These are phyloP conservation scores for Rhadina sibilatrix DNA, from an alignment of 2,113 vertebrate genomes.

Conservation along the genomic window DNA sequence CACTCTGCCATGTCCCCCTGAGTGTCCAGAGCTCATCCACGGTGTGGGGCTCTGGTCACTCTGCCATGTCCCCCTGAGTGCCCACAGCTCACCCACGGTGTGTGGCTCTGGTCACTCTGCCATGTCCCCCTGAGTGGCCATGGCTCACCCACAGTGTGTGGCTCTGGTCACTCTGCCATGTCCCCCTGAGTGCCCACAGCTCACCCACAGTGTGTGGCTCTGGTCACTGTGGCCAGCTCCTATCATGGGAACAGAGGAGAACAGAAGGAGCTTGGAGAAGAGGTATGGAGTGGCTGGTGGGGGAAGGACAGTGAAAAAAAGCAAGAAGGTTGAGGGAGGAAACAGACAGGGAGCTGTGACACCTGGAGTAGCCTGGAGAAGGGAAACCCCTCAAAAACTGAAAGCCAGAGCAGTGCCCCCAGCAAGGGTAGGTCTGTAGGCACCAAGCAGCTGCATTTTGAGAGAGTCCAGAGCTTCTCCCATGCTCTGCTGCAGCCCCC, in stretches of 20 bases:
- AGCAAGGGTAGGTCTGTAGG: fast-evolving
- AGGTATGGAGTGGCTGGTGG: fast-evolving
- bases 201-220: neutral
- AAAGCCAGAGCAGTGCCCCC: neutral
- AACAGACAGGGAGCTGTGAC: neutral
- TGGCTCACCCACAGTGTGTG: too few relatives aligned
- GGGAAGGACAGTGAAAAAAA: neutral
- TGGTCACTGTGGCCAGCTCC: neutral
- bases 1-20: too few relatives aligned
- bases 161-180: neutral
- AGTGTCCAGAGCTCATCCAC: too few relatives aligned
- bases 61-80: too few relatives aligned
- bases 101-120: too few relatives aligned
- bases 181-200: neutral
- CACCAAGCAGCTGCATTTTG: fast-evolving
- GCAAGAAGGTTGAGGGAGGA: fast-evolving
- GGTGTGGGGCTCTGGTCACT: too few relatives aligned
- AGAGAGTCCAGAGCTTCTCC: neutral
- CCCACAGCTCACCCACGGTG: too few relatives aligned
- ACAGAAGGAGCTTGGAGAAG: neutral
- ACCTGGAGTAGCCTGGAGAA: neutral
- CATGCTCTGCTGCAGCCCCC: neutral
- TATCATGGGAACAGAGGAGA: fast-evolving
- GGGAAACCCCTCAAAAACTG: neutral
- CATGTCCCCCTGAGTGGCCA: too few relatives aligned